Base-by-base conservation (phyloP, 2,113 vertebrate species). In the Limanda limanda region DNA sequence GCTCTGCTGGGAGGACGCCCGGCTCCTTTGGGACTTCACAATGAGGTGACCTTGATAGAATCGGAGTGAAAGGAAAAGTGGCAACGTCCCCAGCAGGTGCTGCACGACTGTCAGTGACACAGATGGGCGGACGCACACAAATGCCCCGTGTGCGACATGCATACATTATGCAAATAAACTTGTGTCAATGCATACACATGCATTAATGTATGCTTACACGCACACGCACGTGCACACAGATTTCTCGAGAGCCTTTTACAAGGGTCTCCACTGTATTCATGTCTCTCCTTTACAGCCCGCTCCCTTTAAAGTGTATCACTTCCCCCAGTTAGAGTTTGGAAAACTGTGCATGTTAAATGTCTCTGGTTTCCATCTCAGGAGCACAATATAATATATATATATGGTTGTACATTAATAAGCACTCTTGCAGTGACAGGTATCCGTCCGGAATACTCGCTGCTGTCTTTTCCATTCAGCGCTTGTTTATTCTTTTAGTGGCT, bases 31-130 rank as follows among this genome's bases (percentile, higher is more conserved):
- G 89, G 92, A 91, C 45, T 40, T 15, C 85, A 74, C 62, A 73
- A 70, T 51, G 65, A 84, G 79, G 83, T 92, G 89, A 91, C 92
- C 93, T 91, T 91, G 87, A 86, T 72, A 78, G 72, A 76, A 86
- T 37, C 35, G 74, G 81, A 80, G 75, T 78, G 78, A 82, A 81
- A 71, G 76, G 47, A 20, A 79, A 81, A 76, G 71, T 47, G 73
- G 66, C 79, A 69, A n/a, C 23, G 13, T 83, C 79, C 78, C 83
- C 88, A 56, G 85, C 87, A 91, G 89, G 91, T 90, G 89, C 80
- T 85, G 76, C 76, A 85, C 63, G 72, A 85, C 86, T 75, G 75
- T 86, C 56, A 77, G 60, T 75, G 69, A 81, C 76, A 89, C 88
- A 89, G 89, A 91, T 90, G 88, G 83, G 79, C 69, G 79, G 57